Conservation (phyloP, 2,113 vertebrate species). For the Spheniscus mendiculus region DNA sequence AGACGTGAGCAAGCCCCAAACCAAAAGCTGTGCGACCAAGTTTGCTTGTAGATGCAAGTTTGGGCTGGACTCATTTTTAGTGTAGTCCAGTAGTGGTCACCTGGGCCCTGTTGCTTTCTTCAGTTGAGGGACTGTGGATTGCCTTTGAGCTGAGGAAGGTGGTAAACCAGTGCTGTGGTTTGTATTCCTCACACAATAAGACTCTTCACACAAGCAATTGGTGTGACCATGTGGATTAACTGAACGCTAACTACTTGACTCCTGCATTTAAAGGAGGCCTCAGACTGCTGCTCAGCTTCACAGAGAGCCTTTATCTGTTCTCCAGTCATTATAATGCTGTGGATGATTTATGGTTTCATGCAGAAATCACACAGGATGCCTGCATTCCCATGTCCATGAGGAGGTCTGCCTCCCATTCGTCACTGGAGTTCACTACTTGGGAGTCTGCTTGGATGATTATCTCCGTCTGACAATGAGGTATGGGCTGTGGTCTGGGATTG, state of each 20-base stretch:
- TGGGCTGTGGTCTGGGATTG: background rate
- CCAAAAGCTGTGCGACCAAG: background rate
- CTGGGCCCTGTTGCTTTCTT: background rate
- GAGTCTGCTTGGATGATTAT: slow-evolving; percentile 14
- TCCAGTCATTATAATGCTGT: background rate
- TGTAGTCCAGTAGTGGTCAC: background rate
- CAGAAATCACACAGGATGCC: slow-evolving; percentile 20
- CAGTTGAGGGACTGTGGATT: accelerated
- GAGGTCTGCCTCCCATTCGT: background rate
- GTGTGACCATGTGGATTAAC: background rate
- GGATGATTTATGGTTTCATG: slow-evolving; percentile 45
- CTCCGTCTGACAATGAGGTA: slow-evolving; percentile 1
- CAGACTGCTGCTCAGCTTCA: background rate
- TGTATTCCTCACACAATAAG: background rate
- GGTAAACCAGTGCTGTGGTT: background rate
- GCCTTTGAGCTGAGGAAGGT: background rate
- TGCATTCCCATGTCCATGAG: background rate
- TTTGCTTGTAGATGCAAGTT: background rate
- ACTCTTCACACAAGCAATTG: background rate
- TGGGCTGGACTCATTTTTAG: background rate
- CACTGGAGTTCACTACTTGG: background rate
- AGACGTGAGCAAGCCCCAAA: background rate
- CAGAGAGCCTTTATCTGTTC: background rate
- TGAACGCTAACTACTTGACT: background rate
- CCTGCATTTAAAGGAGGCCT: background rate